These are phyloP conservation scores for Megastigmus dorsalis DNA, from an alignment of 2,888 invertebrate genomes.

Conservation along the genomic window DNA sequence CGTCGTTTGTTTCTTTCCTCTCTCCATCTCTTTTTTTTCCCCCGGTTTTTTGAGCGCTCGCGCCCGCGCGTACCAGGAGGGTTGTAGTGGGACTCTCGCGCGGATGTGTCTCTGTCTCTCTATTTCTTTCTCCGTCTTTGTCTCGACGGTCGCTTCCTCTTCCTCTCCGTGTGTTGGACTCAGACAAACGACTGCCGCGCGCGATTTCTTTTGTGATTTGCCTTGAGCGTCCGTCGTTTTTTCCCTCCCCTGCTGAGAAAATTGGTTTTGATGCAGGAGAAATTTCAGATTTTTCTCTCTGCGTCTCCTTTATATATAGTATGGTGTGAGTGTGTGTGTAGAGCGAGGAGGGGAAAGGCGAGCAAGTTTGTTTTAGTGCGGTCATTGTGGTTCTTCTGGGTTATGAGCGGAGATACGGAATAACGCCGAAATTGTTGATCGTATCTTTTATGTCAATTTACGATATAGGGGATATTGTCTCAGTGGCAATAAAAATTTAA, in stretches of 20 bases:
- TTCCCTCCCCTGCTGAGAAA: neutral
- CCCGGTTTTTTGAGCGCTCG: neutral
- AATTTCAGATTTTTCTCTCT: conserved; percentile 25
- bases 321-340: too few relatives aligned
- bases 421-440: conserved; percentile 26
- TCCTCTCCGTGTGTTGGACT: too few relatives aligned
- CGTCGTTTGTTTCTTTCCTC: conserved; percentile 21
- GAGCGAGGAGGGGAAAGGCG: neutral
- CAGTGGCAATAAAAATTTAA: conserved; percentile 35
- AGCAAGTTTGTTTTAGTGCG: neutral
- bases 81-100: neutral
- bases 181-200: conserved; percentile 24
- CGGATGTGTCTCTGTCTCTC: neutral
- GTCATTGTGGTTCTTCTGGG: neutral
- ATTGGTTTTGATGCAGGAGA: conserved; percentile 14
- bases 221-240: conserved; percentile 16
- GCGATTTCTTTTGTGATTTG: conserved; percentile 33
- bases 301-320: neutral
- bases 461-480: neutral
- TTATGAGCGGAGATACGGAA: conserved; percentile 1
- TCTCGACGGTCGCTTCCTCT: too few relatives aligned
- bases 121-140: neutral
- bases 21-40: neutral
- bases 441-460: conserved; percentile 36
- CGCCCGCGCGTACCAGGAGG: neutral